These are phyloP conservation scores for Lepidurus couesii DNA, from an alignment of 1,140 invertebrate genomes.

Conservation along the genomic window DNA sequence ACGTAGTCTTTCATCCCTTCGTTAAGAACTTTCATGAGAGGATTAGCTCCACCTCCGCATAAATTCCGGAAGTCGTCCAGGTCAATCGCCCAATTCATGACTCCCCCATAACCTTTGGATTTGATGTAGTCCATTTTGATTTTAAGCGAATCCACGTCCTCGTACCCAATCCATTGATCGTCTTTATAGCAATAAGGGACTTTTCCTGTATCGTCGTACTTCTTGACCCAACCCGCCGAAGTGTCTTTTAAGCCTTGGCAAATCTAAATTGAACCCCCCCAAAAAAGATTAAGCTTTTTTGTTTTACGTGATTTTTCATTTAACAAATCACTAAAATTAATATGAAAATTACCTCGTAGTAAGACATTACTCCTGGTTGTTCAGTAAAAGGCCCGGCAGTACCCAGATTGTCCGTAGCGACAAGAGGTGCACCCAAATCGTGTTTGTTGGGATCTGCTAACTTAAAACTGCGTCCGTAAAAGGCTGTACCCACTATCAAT, in stretches of 20 bases:
- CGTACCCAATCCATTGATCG: constrained; percentile 88
- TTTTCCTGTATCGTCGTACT: constrained; percentile 73
- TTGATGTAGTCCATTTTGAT: constrained; percentile 84
- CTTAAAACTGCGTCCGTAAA: constrained; percentile 77
- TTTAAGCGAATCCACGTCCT: constrained; percentile 67
- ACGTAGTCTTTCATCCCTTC: constrained; percentile 33
- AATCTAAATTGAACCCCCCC: constrained; percentile 51
- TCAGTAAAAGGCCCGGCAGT: constrained; percentile 74
- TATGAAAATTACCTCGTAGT: constrained; percentile 59
- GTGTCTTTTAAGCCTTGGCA: constrained; percentile 64
- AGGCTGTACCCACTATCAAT: constrained; percentile 77
- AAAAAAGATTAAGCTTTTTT: not conserved
- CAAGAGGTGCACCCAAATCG: constrained; percentile 69
- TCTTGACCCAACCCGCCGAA: constrained; percentile 64
- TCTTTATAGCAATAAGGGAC: constrained; percentile 57
- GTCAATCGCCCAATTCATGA: constrained; percentile 68
- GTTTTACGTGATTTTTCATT: not conserved
- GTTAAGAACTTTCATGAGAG: constrained; percentile 26
- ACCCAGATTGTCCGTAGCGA: constrained; percentile 68
- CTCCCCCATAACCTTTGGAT: constrained; percentile 70
- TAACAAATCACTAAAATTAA: no score
- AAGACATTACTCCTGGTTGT: constrained; percentile 76
- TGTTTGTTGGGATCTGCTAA: constrained; percentile 70
- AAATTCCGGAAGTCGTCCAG: constrained; percentile 33
- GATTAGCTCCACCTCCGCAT: constrained; percentile 5